phyloP scores from a whole-genome alignment of 1,140 invertebrate genomes.

The Eurytemora carolleeae region DNA sequence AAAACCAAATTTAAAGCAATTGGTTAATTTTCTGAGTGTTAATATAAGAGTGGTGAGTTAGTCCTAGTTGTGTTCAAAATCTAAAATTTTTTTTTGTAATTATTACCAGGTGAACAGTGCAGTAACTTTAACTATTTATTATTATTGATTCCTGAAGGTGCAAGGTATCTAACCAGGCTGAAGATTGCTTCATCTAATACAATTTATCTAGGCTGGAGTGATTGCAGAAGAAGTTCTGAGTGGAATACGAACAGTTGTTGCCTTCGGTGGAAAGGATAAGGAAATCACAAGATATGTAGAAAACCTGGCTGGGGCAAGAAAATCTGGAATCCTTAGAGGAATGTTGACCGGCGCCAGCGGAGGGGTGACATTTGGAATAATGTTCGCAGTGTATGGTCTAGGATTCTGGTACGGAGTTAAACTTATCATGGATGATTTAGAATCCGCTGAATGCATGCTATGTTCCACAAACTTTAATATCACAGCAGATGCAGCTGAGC shows the following conservation, averaged over 20 bases:
- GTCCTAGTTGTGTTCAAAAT: no score
- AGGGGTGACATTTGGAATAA: slow-evolving; percentile 43
- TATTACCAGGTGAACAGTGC: no score
- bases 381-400: slow-evolving; percentile 50
- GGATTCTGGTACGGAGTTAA: slow-evolving; percentile 64
- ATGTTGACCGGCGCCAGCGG: slow-evolving; percentile 39
- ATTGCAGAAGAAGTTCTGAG: slow-evolving; percentile 61
- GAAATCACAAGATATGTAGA: background rate
- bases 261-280: slow-evolving; percentile 48
- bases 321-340: slow-evolving; percentile 45
- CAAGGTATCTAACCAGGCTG: no score
- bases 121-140: no score
- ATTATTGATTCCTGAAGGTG: no score
- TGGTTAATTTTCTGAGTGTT: no score
- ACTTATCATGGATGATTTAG: slow-evolving; percentile 27
- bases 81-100: no score
- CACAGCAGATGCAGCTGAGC: background rate
- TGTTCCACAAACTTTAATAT: background rate
- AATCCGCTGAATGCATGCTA: slow-evolving; percentile 9
- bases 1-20: no score
- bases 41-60: no score
- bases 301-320: slow-evolving; percentile 37
- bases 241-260: slow-evolving; percentile 52
- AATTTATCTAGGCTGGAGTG: slow-evolving; percentile 45
- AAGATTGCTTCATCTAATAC: no score